Evolutionary conservation across 2,113 vertebrate species (phyloP), one percentile per base, ranked within the genome.

Genomic region (Sardina pilchardus): DNA sequence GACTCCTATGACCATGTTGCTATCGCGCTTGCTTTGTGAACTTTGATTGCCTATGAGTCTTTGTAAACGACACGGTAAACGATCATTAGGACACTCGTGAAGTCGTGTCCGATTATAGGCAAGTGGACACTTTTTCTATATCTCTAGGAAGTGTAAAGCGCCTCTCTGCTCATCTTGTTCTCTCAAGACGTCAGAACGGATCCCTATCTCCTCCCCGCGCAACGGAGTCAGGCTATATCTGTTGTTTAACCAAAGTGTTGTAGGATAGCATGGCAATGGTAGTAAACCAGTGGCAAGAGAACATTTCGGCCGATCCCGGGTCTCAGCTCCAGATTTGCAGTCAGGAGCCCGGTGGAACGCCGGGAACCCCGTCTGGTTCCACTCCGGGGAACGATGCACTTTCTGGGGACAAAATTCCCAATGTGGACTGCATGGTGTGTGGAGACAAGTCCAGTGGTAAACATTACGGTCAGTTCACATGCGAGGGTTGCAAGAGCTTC

Each of bases 401-500:
- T 87, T 95, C 95, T 85, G 95, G 94, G 88, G 96, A 96, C 90
- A 96, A 95, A 90, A 93, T 96, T 26, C 93, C 94, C 85, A 95
- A 96, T 85, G 94, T 96, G 93, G 95, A 96, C 93, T 96, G 96
- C 93, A 95, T 96, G 96, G 96, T 97, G 90, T 97, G 96, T 89
- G 96, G 96, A 83, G 96, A 96, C 94, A 96, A 96, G 90, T 96
- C 96, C 82, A 97, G 96, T 78, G 96, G 96, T 84, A 96, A 96
- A 88, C 96, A 97, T 88, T 96, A 96, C 90, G 96, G 96, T 0
- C 96, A 97, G 92, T 95, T 96, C 92, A 97, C 95, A 86, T 97
- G 96, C 90, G 96, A 97, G 91, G 96, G 96, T 85, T 97, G 96
- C 95, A 97, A 97, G 88, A 97, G 96, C 94, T 97, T 97, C 93